Evolutionary conservation across 2,888 invertebrate genomes (phyloP), one percentile per base, ranked within the genome.

Genomic region (Nomada flava): DNA sequence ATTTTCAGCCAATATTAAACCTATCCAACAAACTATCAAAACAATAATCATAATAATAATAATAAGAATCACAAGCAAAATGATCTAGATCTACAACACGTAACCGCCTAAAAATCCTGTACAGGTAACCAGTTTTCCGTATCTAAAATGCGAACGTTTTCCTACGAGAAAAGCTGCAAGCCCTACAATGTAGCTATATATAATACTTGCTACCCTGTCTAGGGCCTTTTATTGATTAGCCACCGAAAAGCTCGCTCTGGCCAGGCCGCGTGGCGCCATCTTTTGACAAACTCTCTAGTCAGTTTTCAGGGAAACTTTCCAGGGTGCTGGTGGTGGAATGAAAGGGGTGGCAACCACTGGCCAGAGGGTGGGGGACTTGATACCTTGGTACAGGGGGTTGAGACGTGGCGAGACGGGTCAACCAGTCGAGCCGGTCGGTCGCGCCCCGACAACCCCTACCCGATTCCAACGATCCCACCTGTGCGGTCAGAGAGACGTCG

Each of bases 201-300:
- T 9, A 36, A 36, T 15, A 44, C 53, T 44, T 60, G 47, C 53
- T 50, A 47, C 60, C 62, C 62, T 65, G 62, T 50, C 72, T 23
- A 79, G 79, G 77, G 67, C 50, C 26, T 60, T 62, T 76, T 89
- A 90, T 90, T 87, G 89, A 90, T 90, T 65, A 87, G 64, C 65
- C 36, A 26, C 42, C 23, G 55, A 63, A 63, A 55, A 52, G 65
- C 42, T 52, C 50, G 42, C 59, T 68, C 36, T 26, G 67, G 76
- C 72, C 78, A 84, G 86, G 79, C 85, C 89, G 62, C 50, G 91
- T 93, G 92, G 90, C 92, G 93, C 93, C 93, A 94, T 93, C 93
- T 91, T 91, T 92, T 79, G 90, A 76, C 76, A 82, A 70, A 78
- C 68, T 70, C 86, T 29, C 73, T 63, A 93, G 89, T 89, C 83